These are phyloP conservation scores for Pristionchus maxplancki DNA, from an alignment of 2,888 invertebrate genomes.

Conservation along the genomic window DNA sequence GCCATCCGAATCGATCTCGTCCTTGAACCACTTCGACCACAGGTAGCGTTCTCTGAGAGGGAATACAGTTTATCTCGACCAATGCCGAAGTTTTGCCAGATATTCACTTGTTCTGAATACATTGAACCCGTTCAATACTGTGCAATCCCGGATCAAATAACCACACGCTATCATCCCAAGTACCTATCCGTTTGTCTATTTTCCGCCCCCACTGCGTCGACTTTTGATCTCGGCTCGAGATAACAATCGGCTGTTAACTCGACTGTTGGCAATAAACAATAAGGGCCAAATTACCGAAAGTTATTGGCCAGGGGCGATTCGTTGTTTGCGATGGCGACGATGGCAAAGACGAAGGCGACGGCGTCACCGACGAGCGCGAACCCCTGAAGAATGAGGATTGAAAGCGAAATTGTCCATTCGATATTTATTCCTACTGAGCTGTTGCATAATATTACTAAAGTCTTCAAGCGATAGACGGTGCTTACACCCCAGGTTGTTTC, in stretches of 20 bases:
- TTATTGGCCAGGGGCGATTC: slow-evolving; percentile 2
- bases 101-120: too few relatives aligned
- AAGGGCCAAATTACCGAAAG: not conserved
- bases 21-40: slow-evolving; percentile 48
- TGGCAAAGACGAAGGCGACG: not conserved
- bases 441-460: too few relatives aligned
- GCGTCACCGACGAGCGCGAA: slow-evolving; percentile 21
- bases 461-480: too few relatives aligned
- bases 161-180: not conserved
- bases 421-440: not conserved
- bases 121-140: not conserved
- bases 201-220: not conserved
- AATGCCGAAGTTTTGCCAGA: too few relatives aligned
- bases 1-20: not conserved
- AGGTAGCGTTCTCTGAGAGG: slow-evolving; percentile 16
- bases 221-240: not conserved
- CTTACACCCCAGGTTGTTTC: too few relatives aligned
- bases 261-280: not conserved
- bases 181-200: not conserved
- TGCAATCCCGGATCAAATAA: not conserved
- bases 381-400: not conserved
- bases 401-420: not conserved
- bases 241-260: not conserved
- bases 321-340: slow-evolving; percentile 21
- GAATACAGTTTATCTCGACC: too few relatives aligned